Percentiles rank a stretch among this genome's conserved stretches.
Evolutionary conservation across 2,113 vertebrate genomes (phyloP).

Genomic region (Neogobius melanostomus): DNA sequence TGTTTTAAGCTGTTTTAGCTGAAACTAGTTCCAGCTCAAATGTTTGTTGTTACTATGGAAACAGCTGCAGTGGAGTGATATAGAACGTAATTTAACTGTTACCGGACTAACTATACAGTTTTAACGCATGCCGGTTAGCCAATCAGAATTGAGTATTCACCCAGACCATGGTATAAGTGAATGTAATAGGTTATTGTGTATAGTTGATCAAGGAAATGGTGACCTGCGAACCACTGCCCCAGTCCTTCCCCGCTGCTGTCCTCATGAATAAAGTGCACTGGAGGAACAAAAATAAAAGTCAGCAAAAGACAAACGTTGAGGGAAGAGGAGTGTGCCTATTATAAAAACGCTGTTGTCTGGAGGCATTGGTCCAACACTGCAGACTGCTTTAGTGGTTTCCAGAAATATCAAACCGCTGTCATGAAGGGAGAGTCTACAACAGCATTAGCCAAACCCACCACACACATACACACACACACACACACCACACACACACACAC

Average conservation of each 20-base stretch:
- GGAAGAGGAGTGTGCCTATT: conserved; percentile 36
- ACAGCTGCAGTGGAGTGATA: no score
- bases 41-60: no score
- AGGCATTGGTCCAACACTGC: conserved; percentile 33
- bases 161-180: no score
- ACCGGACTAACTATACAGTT: no score
- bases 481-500: conserved; percentile 1
- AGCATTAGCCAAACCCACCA: conserved; percentile 36
- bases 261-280: conserved; percentile 70
- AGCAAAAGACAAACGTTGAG: conserved; percentile 31
- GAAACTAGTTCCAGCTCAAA: no score
- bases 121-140: no score
- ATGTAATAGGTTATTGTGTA: no score
- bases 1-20: no score
- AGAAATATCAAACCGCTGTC: conserved; percentile 66
- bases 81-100: no score
- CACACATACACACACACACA: background rate
- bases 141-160: no score
- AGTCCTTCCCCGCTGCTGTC: conserved; percentile 60
- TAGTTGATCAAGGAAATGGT: no score
- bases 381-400: conserved; percentile 58
- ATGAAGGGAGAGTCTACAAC: conserved; percentile 42
- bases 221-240: conserved; percentile 77
- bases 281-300: conserved; percentile 27
- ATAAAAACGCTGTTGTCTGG: conserved; percentile 56